Evolutionary conservation across 2,888 invertebrate genomes (phyloP).

Genomic region (Macrosoma leucophasiata): DNA sequence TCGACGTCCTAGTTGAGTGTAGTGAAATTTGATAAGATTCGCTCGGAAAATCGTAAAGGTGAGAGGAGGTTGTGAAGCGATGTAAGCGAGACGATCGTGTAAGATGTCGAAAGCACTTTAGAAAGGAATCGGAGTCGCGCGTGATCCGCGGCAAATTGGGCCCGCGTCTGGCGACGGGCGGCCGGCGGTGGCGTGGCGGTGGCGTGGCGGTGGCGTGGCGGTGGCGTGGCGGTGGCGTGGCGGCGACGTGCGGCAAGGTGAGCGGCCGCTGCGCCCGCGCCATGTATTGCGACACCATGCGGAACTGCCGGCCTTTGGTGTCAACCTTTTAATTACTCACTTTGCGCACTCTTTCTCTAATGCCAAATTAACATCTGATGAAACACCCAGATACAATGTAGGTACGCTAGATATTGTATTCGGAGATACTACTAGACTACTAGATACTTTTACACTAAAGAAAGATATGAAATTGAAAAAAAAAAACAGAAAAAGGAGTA

Average conservation of each 20-base stretch:
- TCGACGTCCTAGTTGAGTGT: constrained; percentile 31
- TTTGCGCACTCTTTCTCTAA: constrained; percentile 39
- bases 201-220: too few relatives aligned
- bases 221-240: too few relatives aligned
- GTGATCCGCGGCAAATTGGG: constrained; percentile 68
- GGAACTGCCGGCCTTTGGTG: constrained; percentile 66
- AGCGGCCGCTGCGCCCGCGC: constrained; percentile 33
- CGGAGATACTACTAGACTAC: too few relatives aligned
- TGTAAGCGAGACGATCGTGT: constrained; percentile 37
- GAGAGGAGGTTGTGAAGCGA: constrained; percentile 45
- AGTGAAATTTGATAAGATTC: constrained; percentile 42
- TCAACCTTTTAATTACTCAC: constrained; percentile 63
- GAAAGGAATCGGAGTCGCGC: constrained; percentile 72
- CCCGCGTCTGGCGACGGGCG: too few relatives aligned
- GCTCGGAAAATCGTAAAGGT: constrained; percentile 47
- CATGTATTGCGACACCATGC: constrained; percentile 57
- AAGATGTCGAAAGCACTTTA: constrained; percentile 71
- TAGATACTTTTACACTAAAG: neutral
- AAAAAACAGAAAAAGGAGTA: too few relatives aligned
- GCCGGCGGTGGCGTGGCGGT: too few relatives aligned
- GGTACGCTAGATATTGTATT: too few relatives aligned
- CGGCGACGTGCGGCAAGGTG: constrained; percentile 43
- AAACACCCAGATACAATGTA: too few relatives aligned
- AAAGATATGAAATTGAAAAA: constrained; percentile 3
- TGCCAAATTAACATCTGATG: too few relatives aligned